These are phyloP conservation scores for Takifugu ocellatus DNA, from an alignment of 2,797 vertebrate species.

Conservation along the genomic window DNA sequence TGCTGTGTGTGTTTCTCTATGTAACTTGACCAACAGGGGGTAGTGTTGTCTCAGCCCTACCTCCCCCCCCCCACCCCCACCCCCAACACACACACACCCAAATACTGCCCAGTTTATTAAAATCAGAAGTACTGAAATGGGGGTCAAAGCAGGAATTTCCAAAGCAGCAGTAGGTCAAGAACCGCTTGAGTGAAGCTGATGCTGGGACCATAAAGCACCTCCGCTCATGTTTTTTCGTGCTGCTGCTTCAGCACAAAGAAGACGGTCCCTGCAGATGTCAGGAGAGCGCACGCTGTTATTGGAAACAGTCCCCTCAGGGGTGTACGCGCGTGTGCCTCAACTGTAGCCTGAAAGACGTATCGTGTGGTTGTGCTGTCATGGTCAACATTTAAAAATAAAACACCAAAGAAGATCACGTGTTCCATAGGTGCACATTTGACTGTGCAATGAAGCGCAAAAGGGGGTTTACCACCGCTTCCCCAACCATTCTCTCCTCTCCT, in stretches of 20 bases:
- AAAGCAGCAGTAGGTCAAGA: slow-evolving; percentile 34
- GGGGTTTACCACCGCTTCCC: not conserved
- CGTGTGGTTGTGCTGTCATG: too few species aligned
- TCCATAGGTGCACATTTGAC: not conserved
- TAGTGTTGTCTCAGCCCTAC: slow-evolving; percentile 66
- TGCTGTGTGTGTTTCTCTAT: not conserved
- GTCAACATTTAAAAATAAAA: slow-evolving; percentile 5
- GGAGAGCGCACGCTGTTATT: slow-evolving; percentile 49
- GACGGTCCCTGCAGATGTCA: slow-evolving; percentile 41
- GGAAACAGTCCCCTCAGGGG: slow-evolving; percentile 42
- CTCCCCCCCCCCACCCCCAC: not conserved
- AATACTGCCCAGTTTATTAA: slow-evolving; percentile 33
- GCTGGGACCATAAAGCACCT: slow-evolving; percentile 42
- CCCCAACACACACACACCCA: too few species aligned
- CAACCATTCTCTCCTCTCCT: slow-evolving; percentile 2
- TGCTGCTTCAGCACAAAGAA: slow-evolving; percentile 45
- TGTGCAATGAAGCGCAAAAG: slow-evolving; percentile 16
- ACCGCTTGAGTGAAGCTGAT: slow-evolving; percentile 37
- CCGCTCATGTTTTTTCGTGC: slow-evolving; percentile 28
- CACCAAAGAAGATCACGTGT: slow-evolving; percentile 6
- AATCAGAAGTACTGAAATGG: slow-evolving; percentile 54
- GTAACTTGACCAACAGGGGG: slow-evolving; percentile 71
- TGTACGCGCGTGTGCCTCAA: slow-evolving; percentile 13
- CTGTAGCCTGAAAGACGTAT: too few species aligned
- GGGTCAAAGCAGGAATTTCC: slow-evolving; percentile 55